Percentiles rank a stretch among this genome's conserved stretches.
Conservation (phyloP, 2,113 vertebrate species). For the Cheirogaleus medius region DNA sequence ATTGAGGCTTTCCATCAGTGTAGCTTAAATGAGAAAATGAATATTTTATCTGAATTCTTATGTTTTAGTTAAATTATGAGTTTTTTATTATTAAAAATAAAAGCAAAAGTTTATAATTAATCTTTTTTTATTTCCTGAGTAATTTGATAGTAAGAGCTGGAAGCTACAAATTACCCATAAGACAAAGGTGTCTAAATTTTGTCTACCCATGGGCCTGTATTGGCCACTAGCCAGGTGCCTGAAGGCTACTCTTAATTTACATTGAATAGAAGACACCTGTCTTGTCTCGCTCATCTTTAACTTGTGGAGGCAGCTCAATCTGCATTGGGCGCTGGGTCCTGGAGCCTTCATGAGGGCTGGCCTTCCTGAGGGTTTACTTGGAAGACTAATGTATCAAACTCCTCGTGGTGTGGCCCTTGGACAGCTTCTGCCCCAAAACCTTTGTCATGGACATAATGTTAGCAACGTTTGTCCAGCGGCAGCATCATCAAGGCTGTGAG, state of each 20-base stretch:
- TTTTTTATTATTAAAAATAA: conserved; percentile 52
- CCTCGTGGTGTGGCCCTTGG: neutral
- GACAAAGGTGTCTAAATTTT: conserved; percentile 56
- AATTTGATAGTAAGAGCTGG: conserved; percentile 63
- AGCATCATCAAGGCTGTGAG: neutral
- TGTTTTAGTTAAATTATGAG: conserved; percentile 39
- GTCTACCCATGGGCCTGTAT: neutral
- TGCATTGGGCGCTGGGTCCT: neutral
- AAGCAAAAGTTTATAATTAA: conserved; percentile 61
- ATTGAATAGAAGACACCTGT: neutral
- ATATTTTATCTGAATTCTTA: conserved; percentile 37
- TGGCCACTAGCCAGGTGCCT: conserved; percentile 44
- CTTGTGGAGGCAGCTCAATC: neutral
- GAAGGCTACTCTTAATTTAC: conserved; percentile 58
- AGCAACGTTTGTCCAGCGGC: too few species aligned
- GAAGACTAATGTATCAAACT: neutral
- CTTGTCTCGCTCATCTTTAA: neutral
- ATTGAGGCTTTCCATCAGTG: neutral
- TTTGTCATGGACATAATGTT: neutral
- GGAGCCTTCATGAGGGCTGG: neutral
- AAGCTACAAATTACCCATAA: conserved; percentile 57
- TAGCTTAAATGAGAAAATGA: conserved; percentile 47
- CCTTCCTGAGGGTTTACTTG: neutral
- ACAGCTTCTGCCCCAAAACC: neutral
- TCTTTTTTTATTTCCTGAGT: conserved; percentile 1